Conservation (phyloP, 1,140 invertebrate species). For the Agrypnia vestita region DNA sequence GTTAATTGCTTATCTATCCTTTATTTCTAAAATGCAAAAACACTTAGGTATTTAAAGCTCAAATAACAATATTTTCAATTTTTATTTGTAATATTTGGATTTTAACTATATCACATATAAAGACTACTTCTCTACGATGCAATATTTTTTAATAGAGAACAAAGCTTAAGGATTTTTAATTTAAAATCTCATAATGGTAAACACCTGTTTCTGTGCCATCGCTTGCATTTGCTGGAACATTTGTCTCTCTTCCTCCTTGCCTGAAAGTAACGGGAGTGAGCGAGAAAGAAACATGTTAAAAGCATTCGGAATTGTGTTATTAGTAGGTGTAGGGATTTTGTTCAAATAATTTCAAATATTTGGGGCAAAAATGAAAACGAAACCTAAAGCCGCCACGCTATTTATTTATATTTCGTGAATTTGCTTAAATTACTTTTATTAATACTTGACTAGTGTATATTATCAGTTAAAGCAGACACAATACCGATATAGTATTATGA, state of each 20-base stretch:
- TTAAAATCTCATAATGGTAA: slow-evolving; percentile 66
- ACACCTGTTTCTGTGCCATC: slow-evolving; percentile 96
- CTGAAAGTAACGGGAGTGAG: slow-evolving; percentile 70
- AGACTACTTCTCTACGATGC: slow-evolving; percentile 13
- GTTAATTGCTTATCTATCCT: background rate
- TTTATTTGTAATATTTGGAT: background rate
- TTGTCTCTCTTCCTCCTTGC: slow-evolving; percentile 94
- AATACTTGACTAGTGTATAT: too few relatives aligned
- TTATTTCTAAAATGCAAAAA: background rate
- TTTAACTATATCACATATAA: slow-evolving; percentile 5
- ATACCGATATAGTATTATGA: too few relatives aligned
- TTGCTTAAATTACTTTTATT: too few relatives aligned
- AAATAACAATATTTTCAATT: background rate
- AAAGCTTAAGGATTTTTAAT: slow-evolving; percentile 8
- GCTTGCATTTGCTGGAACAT: slow-evolving; percentile 97
- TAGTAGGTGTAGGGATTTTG: background rate
- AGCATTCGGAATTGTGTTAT: background rate
- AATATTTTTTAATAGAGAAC: background rate
- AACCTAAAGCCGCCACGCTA: too few relatives aligned
- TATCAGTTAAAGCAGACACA: too few relatives aligned
- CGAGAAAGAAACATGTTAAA: slow-evolving; percentile 46
- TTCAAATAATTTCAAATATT: too few relatives aligned
- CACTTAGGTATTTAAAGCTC: background rate
- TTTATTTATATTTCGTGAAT: too few relatives aligned
- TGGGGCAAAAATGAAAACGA: too few relatives aligned